These are phyloP conservation scores for Heliornis fulica DNA, from an alignment of 2,113 vertebrate species.

Conservation along the genomic window DNA sequence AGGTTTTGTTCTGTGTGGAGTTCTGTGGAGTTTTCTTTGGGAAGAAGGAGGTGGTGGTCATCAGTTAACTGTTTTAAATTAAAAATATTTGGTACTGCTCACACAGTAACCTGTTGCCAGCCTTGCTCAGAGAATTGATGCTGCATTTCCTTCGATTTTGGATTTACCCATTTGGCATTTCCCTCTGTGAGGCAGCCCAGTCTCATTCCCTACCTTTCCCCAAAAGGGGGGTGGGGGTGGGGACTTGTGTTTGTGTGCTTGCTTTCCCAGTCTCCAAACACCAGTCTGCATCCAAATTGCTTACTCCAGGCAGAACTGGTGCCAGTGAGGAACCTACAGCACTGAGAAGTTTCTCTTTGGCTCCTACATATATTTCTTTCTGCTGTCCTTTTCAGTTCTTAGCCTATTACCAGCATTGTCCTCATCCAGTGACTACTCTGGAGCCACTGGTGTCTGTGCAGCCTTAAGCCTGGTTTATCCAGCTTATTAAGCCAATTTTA, in stretches of 20 bases:
- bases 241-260: neutral
- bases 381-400: neutral
- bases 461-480: neutral
- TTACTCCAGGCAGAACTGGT: neutral
- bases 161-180: neutral
- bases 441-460: neutral
- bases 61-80: neutral
- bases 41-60: neutral
- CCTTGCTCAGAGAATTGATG: neutral
- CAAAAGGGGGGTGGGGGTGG: too few relatives aligned
- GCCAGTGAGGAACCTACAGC: neutral
- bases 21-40: neutral
- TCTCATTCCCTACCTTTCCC: neutral
- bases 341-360: neutral
- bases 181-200: neutral
- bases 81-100: neutral
- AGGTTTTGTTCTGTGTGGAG: neutral
- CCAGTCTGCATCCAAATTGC: neutral
- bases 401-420: neutral
- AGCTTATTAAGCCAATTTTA: neutral
- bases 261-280: neutral
- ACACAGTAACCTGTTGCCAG: neutral
- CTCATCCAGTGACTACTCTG: neutral
- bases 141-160: neutral
- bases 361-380: neutral